phyloP scores from a whole-genome alignment of 30 jellyfish, hydroid and myxozoan genomes.

The Aurelia sp. region DNA sequence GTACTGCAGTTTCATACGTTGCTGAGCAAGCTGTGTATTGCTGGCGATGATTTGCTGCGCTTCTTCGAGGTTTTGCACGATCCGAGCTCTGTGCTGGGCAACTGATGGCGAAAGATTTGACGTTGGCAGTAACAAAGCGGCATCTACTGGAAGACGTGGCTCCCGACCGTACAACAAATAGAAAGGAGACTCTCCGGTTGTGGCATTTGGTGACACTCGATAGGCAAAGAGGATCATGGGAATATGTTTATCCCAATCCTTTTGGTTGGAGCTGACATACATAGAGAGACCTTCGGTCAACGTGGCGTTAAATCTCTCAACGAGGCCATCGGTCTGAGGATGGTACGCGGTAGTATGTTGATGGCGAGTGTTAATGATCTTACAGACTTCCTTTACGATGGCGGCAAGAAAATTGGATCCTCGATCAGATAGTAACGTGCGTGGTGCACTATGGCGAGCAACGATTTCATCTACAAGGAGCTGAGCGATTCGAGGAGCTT shows the following conservation, averaged over 20 bases:
- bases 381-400: too few species aligned
- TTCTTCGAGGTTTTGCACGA: conserved; percentile 15
- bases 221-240: too few species aligned
- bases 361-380: too few species aligned
- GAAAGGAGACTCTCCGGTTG: conserved; percentile 53
- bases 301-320: too few species aligned
- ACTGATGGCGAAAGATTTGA: conserved; percentile 25
- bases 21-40: conserved; percentile 56
- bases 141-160: conserved; percentile 38
- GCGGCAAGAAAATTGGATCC: too few species aligned
- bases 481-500: too few species aligned
- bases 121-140: conserved; percentile 5
- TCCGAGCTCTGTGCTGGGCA: conserved; percentile 33
- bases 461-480: too few species aligned
- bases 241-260: too few species aligned
- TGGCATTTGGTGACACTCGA: conserved; percentile 44
- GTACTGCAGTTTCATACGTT: conserved; percentile 43
- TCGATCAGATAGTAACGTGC: too few species aligned
- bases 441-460: too few species aligned
- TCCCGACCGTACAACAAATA: conserved; percentile 39
- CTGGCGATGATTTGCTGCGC: neutral
- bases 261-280: conserved; percentile 29
- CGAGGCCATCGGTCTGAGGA: too few species aligned
- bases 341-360: too few species aligned
- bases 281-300: neutral